These are phyloP conservation scores for Drosophila lutescens DNA, from an alignment of 2,888 invertebrate genomes.

Conservation along the genomic window DNA sequence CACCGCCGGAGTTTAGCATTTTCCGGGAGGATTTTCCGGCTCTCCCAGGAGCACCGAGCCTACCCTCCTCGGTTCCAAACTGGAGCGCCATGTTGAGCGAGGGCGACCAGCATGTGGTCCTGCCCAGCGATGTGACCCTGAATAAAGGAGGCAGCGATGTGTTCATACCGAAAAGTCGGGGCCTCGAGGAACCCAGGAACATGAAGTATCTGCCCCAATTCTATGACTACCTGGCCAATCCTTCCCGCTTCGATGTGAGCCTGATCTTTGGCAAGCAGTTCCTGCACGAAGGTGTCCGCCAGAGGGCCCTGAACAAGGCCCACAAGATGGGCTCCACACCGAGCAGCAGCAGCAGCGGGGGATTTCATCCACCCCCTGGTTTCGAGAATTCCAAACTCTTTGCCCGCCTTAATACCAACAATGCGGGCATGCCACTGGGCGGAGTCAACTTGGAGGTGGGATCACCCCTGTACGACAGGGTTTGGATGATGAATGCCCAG, in stretches of 20 bases:
- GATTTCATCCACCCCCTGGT: constrained; percentile 46
- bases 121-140: not conserved
- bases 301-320: constrained; percentile 23
- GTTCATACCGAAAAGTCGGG: not conserved
- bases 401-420: constrained; percentile 58
- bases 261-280: constrained; percentile 54
- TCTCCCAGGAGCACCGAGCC: constrained; percentile 41
- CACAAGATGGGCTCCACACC: not conserved
- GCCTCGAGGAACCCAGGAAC: not conserved
- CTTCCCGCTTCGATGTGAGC: constrained; percentile 2
- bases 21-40: constrained; percentile 64
- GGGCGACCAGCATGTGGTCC: constrained; percentile 21
- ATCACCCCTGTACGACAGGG: not conserved
- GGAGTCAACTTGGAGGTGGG: constrained; percentile 54
- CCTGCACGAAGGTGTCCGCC: constrained; percentile 40
- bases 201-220: constrained; percentile 7
- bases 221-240: not conserved
- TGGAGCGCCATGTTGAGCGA: constrained; percentile 55
- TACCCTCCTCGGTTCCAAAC: constrained; percentile 11
- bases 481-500: not conserved
- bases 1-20: constrained; percentile 50
- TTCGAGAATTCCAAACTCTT: constrained; percentile 35
- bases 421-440: constrained; percentile 53
- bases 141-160: not conserved
- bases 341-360: too few species aligned